These are phyloP conservation scores for Lordiphosa clarofinis DNA, from an alignment of 1,140 invertebrate genomes.

Conservation along the genomic window DNA sequence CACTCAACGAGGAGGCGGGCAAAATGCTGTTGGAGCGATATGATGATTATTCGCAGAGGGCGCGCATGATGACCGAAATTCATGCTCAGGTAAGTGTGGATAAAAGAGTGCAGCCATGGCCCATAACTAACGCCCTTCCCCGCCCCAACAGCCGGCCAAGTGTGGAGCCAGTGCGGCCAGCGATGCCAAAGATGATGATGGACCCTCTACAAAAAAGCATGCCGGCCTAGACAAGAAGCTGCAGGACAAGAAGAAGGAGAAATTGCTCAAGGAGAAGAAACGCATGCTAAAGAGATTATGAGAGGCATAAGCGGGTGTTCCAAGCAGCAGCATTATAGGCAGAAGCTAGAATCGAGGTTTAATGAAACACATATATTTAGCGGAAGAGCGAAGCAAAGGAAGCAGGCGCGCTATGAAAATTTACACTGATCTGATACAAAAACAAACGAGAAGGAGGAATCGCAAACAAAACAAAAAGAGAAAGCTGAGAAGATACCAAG, in stretches of 20 bases:
- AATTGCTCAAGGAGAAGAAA: conserved; percentile 91
- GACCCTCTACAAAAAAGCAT: conserved; percentile 90
- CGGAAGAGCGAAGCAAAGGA: conserved; percentile 26
- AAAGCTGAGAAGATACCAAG: conserved; percentile 10
- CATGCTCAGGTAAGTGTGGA: conserved; percentile 84
- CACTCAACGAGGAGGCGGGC: conserved; percentile 95
- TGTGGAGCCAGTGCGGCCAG: conserved; percentile 51
- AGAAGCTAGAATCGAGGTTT: conserved; percentile 7
- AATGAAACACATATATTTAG: conserved; percentile 5
- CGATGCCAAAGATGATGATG: conserved; percentile 81
- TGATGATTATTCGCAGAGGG: conserved; percentile 93
- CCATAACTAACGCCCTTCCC: neutral
- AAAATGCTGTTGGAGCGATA: conserved; percentile 94
- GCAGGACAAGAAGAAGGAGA: conserved; percentile 87
- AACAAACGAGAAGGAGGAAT: conserved; percentile 7
- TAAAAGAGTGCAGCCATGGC: too few relatives aligned
- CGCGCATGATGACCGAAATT: conserved; percentile 96
- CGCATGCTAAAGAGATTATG: conserved; percentile 93
- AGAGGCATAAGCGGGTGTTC: conserved; percentile 81
- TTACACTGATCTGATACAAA: conserved; percentile 51
- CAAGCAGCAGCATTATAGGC: conserved; percentile 8
- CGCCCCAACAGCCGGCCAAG: conserved; percentile 61
- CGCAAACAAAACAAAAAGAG: conserved; percentile 10
- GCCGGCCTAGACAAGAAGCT: conserved; percentile 87
- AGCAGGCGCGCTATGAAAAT: conserved; percentile 53